Conservation (phyloP, 2,797 vertebrate genomes). For the Hafferia zeledoni region DNA sequence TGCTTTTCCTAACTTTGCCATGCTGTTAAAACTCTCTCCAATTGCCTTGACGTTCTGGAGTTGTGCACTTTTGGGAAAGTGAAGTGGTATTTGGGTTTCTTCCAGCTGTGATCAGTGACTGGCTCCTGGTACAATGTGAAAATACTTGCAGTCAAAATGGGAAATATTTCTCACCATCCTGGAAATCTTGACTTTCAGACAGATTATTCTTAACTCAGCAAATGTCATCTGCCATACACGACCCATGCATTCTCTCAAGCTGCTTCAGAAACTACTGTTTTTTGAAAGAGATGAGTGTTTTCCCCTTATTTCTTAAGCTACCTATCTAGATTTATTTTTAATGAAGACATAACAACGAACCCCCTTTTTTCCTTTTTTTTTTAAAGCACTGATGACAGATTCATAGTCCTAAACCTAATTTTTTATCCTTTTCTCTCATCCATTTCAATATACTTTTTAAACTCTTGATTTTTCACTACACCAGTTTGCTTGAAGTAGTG, state of each 20-base stretch:
- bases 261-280: background rate
- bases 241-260: background rate
- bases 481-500: background rate
- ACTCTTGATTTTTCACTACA: background rate
- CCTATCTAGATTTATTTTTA: background rate
- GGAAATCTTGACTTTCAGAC: background rate
- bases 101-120: background rate
- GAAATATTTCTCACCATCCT: background rate
- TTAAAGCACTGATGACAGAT: background rate
- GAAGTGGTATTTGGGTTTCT: background rate
- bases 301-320: background rate
- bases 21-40: background rate
- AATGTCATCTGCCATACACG: background rate
- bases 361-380: accelerated
- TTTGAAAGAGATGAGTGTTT: background rate
- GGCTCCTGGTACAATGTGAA: background rate
- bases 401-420: background rate
- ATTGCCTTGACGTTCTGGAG: background rate
- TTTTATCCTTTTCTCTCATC: background rate
- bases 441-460: background rate
- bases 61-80: background rate
- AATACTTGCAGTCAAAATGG: background rate
- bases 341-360: background rate
- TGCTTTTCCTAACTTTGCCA: background rate
- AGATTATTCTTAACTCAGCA: background rate